These are phyloP conservation scores for Channallabes apus DNA, from an alignment of 2,797 vertebrate species.

Conservation along the genomic window DNA sequence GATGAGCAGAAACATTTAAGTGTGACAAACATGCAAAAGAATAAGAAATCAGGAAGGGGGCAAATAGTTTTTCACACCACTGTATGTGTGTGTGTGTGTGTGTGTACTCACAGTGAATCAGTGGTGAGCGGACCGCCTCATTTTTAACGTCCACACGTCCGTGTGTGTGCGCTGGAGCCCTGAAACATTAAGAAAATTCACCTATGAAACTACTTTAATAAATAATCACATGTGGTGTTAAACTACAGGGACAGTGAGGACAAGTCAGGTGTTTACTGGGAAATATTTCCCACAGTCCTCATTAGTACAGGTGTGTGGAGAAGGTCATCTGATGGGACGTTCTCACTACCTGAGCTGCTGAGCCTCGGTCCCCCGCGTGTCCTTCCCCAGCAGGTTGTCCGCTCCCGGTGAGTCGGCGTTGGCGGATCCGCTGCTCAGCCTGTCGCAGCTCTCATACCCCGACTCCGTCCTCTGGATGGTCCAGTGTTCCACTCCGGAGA, in stretches of 20 bases:
- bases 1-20: no score
- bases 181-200: background rate
- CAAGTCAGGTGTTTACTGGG: no score
- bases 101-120: slow-evolving; percentile 70
- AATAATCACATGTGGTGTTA: background rate
- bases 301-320: background rate
- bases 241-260: background rate
- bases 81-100: background rate
- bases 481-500: slow-evolving; percentile 81
- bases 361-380: slow-evolving; percentile 69
- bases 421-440: slow-evolving; percentile 89
- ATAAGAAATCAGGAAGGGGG: no score
- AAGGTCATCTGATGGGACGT: background rate
- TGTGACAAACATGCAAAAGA: no score
- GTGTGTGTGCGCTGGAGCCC: slow-evolving; percentile 48
- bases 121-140: slow-evolving; percentile 62
- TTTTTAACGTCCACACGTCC: slow-evolving; percentile 65
- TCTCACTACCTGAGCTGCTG: slow-evolving; percentile 76
- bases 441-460: slow-evolving; percentile 93
- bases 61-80: no score
- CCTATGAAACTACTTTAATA: background rate
- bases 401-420: slow-evolving; percentile 85
- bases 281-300: background rate
- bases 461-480: slow-evolving; percentile 93
- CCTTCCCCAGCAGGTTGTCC: slow-evolving; percentile 73